Evolutionary conservation across 2,888 invertebrate genomes (phyloP), one percentile per base, ranked within the genome.

Genomic region (Zele albiditarsus): DNA sequence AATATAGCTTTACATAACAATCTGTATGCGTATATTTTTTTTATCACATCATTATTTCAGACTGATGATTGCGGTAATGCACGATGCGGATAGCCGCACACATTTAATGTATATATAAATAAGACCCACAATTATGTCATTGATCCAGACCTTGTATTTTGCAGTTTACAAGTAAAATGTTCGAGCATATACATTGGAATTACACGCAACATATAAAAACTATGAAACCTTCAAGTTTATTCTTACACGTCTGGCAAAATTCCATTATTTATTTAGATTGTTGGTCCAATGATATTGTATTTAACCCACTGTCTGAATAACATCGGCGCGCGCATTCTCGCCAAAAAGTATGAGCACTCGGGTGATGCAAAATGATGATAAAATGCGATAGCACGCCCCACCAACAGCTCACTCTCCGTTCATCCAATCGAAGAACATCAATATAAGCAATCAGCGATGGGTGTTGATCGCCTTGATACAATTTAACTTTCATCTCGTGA

Each of bases 291-390:
- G 53, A 23, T 53, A 10, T 53, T 53, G 8, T n/a, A n/a, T 16
- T 46, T 46, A n/a, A 46, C 1, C 14, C n/a, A 16, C 14, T 46
- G n/a, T 46, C n/a, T n/a, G 46, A n/a, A 53, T 53, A 20, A 6
- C 53, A 53, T 53, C 53, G 53, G 53, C 53, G 53, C 53, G 53
- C 53, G 53, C 53, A 53, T 53, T 53, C 53, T 53, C 53, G n/a
- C 20, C 38, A 38, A 38, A 38, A 38, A 38, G 12, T 38, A 38
- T 38, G 38, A 38, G 38, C 38, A 0, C 12, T 2, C 12, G 38
- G 12, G 38, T 2, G 38, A 8, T 38, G 38, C 12, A 38, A 5
- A 12, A 12, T 10, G 38, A 38, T 38, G 8, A 53, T 20, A 20
- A 53, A 53, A 53, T 20, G n/a, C n/a, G 53, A 53, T 20, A 53